phyloP scores from a whole-genome alignment of 37 sponge, comb jelly and placozoan species.

The Chondrilla cf. caribensis region DNA sequence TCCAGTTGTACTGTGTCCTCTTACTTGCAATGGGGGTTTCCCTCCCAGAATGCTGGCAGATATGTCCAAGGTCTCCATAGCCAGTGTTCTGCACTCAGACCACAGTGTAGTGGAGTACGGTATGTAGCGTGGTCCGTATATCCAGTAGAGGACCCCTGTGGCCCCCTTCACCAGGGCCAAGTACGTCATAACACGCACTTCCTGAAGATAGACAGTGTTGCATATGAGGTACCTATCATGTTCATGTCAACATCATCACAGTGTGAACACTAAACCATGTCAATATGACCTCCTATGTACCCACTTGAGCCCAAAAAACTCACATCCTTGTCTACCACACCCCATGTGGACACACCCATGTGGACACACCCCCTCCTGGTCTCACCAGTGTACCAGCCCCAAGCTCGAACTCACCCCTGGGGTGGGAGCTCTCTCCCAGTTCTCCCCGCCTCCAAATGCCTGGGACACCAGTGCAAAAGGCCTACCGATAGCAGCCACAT shows the following conservation, averaged over 20 bases:
- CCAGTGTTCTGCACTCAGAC: constrained; percentile 35
- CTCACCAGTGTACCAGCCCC: too few species aligned
- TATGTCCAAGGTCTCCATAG: constrained; percentile 21
- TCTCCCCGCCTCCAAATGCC: constrained; percentile 35
- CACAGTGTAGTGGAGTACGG: constrained; percentile 25
- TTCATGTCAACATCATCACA: too few species aligned
- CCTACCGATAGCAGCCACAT: constrained; percentile 10
- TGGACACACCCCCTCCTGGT: too few species aligned
- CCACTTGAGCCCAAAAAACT: too few species aligned
- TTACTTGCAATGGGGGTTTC: constrained; percentile 1
- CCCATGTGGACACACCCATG: too few species aligned
- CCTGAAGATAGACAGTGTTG: not conserved
- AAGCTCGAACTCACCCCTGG: constrained; percentile 9
- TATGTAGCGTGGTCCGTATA: not conserved
- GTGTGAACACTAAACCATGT: too few species aligned
- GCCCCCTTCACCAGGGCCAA: constrained; percentile 1
- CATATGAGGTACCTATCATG: too few species aligned
- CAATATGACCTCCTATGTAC: too few species aligned
- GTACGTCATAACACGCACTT: constrained; percentile 27
- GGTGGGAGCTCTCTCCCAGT: constrained; percentile 29
- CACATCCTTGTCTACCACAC: too few species aligned
- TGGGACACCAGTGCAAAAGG: constrained; percentile 19
- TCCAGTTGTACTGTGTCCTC: too few species aligned
- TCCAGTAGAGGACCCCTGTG: constrained; percentile 11
- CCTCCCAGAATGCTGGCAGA: constrained; percentile 18